Conservation (phyloP, 1,140 invertebrate species). For the Papilio dardanus region DNA sequence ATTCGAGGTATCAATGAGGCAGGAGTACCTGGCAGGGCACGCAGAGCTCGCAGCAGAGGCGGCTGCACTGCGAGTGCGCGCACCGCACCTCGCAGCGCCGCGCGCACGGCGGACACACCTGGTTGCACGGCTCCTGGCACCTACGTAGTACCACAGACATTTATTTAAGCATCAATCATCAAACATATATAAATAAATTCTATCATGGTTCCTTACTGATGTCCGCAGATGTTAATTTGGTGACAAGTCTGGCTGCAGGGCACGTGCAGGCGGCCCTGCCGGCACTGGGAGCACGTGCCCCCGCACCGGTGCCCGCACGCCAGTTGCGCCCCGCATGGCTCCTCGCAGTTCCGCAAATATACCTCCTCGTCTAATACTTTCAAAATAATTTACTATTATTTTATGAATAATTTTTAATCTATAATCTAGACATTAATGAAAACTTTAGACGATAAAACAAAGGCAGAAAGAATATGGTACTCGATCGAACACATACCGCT, state of each 20-base stretch:
- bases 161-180: too few species aligned
- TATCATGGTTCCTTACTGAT: conserved; percentile 83
- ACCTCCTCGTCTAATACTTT: conserved; percentile 13
- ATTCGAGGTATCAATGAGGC: too few species aligned
- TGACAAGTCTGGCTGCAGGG: conserved; percentile 85
- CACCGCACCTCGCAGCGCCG: conserved; percentile 84
- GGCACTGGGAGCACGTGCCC: conserved; percentile 84
- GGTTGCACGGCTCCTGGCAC: conserved; percentile 81
- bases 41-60: conserved; percentile 85
- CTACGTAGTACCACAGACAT: background rate
- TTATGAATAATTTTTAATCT: too few species aligned
- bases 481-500: too few species aligned
- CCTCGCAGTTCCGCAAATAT: conserved; percentile 68
- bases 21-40: conserved; percentile 81
- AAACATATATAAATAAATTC: too few species aligned
- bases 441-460: too few species aligned
- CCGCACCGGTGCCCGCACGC: conserved; percentile 84
- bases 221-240: conserved; percentile 85
- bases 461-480: too few species aligned
- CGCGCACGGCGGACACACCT: conserved; percentile 85
- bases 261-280: conserved; percentile 84
- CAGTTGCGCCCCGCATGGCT: conserved; percentile 75
- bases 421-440: too few species aligned
- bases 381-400: too few species aligned
- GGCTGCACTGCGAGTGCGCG: conserved; percentile 82